phyloP scores from a whole-genome alignment of 92 coral and sea anemone species.

The Muricea muricata region DNA sequence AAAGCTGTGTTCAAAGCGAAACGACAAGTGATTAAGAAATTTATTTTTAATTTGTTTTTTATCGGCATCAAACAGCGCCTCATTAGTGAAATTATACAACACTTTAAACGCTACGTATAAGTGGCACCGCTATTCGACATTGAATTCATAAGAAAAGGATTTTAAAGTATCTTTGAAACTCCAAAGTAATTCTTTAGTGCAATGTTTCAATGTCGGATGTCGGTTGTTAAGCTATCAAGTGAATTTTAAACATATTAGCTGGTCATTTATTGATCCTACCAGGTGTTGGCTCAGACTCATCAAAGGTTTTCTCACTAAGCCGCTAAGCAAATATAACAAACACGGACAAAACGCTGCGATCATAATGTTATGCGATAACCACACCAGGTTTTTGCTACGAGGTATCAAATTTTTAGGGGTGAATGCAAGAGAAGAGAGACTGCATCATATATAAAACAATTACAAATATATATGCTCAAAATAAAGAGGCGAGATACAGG shows the following conservation, averaged over 20 bases:
- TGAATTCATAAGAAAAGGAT: not conserved
- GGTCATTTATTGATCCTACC: constrained; percentile 40
- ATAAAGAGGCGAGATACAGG: no score
- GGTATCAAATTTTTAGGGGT: not conserved
- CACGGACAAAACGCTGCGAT: constrained; percentile 3
- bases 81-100: constrained; percentile 34
- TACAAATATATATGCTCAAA: no score
- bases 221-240: not conserved
- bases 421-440: no score
- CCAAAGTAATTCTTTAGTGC: no score
- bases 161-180: not conserved
- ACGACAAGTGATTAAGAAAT: constrained; percentile 43
- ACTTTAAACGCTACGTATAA: constrained; percentile 5
- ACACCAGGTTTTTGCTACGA: not conserved
- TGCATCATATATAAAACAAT: no score
- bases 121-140: not conserved
- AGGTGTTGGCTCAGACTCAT: constrained; percentile 29
- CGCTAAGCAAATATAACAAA: constrained; percentile 23
- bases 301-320: constrained; percentile 24
- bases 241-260: not conserved
- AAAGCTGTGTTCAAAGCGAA: constrained; percentile 32
- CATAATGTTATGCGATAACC: not conserved
- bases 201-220: not conserved
- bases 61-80: constrained; percentile 48
- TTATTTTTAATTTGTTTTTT: constrained; percentile 44